Conservation (phyloP, 2,888 invertebrate genomes). For the Arrhopalites spinosus region DNA sequence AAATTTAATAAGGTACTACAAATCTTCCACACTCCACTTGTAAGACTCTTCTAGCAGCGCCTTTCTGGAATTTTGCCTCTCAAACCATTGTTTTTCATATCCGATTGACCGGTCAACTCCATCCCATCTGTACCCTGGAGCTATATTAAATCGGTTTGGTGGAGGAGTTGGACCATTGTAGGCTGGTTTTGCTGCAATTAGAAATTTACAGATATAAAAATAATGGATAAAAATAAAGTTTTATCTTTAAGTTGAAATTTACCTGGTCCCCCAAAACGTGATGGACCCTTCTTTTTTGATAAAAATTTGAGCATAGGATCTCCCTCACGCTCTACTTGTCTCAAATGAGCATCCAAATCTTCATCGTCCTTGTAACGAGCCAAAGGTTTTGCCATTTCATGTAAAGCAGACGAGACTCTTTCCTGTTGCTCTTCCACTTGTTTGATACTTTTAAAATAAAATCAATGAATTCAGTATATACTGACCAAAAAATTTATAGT, state of each 20-base stretch:
- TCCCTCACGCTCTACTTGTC: conserved; percentile 76
- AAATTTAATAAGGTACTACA: conserved; percentile 65
- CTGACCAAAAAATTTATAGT: neutral
- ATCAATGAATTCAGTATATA: neutral
- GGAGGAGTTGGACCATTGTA: conserved; percentile 82
- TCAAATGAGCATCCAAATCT: conserved; percentile 80
- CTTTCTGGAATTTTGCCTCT: conserved; percentile 72
- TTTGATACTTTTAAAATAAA: conserved; percentile 67
- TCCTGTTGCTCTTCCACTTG: conserved; percentile 77
- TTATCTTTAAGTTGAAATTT: conserved; percentile 17
- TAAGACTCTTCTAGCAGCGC: conserved; percentile 85
- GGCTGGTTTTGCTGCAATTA: conserved; percentile 66
- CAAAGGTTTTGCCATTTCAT: conserved; percentile 88
- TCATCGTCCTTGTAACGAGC: conserved; percentile 86
- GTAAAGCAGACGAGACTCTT: conserved; percentile 72
- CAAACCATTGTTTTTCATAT: conserved; percentile 88
- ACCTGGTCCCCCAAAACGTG: conserved; percentile 64
- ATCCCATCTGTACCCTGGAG: conserved; percentile 97
- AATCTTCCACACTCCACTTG: conserved; percentile 92
- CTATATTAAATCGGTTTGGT: conserved; percentile 89
- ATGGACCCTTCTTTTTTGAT: conserved; percentile 68
- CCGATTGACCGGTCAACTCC: conserved; percentile 97
- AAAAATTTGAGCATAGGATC: conserved; percentile 95
- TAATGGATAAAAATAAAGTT: neutral
- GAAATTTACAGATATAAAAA: neutral